Percentiles rank a stretch among this genome's conserved stretches.
Evolutionary conservation across 1,140 invertebrate genomes (phyloP).

Genomic region (Drosophila lacteicornis): DNA sequence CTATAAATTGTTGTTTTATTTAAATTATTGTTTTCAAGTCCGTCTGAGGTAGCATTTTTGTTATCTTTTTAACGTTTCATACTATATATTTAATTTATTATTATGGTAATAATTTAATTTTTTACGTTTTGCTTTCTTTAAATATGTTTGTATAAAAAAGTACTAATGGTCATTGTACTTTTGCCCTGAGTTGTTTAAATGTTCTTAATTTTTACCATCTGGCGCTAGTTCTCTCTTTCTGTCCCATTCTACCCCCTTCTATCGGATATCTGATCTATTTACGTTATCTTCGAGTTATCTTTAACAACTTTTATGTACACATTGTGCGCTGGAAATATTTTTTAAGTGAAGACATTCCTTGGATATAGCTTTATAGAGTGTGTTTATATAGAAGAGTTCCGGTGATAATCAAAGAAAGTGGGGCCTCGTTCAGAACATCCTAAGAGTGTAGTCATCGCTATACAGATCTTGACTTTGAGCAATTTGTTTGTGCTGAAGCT

Average conservation of each 20-base stretch:
- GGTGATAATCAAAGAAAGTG: slow-evolving; percentile 18
- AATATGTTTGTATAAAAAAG: slow-evolving; percentile 68
- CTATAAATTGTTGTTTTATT: slow-evolving; percentile 76
- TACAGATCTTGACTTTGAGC: slow-evolving; percentile 71
- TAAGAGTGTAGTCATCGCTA: slow-evolving; percentile 28
- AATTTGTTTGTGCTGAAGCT: slow-evolving; percentile 76
- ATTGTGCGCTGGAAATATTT: slow-evolving; percentile 39
- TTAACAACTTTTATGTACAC: slow-evolving; percentile 51
- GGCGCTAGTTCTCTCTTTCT: slow-evolving; percentile 46
- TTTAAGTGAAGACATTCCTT: slow-evolving; percentile 33
- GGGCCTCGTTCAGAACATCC: slow-evolving; percentile 26
- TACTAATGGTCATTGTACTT: slow-evolving; percentile 84
- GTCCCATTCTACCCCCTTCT: not conserved
- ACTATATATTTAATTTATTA: slow-evolving; percentile 53
- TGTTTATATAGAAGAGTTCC: slow-evolving; percentile 3
- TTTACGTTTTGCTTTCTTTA: slow-evolving; percentile 53
- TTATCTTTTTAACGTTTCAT: slow-evolving; percentile 51
- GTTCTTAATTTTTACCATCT: slow-evolving; percentile 56
- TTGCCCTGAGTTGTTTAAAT: slow-evolving; percentile 82
- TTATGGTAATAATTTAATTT: slow-evolving; percentile 44
- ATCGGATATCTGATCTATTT: slow-evolving; percentile 26
- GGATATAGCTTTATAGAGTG: slow-evolving; percentile 20
- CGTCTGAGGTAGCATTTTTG: slow-evolving; percentile 81
- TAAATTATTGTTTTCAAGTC: slow-evolving; percentile 84
- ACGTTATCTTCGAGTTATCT: slow-evolving; percentile 10